Evolutionary conservation across 2,113 vertebrate genomes (phyloP), one percentile per base, ranked within the genome.

Genomic region (Tautogolabrus adspersus): DNA sequence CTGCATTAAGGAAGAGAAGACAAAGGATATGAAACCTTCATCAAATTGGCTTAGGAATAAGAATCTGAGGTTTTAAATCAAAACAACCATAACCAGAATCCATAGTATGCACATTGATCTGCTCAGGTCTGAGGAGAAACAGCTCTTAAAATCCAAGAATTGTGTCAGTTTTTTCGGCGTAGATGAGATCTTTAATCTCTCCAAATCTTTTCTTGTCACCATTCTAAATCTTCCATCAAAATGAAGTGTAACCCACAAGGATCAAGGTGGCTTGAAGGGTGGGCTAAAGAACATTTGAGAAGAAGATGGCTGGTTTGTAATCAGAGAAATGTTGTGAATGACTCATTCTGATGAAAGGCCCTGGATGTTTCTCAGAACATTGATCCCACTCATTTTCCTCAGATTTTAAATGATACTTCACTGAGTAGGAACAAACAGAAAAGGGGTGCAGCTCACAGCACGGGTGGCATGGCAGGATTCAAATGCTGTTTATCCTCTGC

Each of bases 401-500:
- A 65, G 65, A 68, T 83, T 86, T 83, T 58, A 87, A 90, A 86
- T 87, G 67, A 81, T 61, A 74, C 74, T 73, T 86, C 55, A 78
- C 40, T 63, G 76, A 75, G 71, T 84, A 77, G 81, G 83, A 34
- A 65, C 55, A 77, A 77, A 44, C 46, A 81, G 67, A 77, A 56
- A 57, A 79, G 67, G 73, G 69, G 63, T 42, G 63, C 57, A 71
- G 82, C 57, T 59, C 49, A n/a, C 77, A 52, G 64, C 86, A 70
- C 87, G 87, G 91, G 90, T 89, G 91, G 90, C 72, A 79, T 38
- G 57, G 51, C 38, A 59, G 59, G 30, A 62, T 75, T 58, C 59
- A 75, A 83, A 72, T 47, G 64, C 47, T 78, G 72, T 86, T 89
- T 87, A 88, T 75, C 38, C 51, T 69, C 30, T 22, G 42, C 23